A percentile compares a stretch with the other conserved stretches of the same genome.
Evolutionary conservation across 2,113 vertebrate species (phyloP).

Genomic region (Collichthys lucidus): DNA sequence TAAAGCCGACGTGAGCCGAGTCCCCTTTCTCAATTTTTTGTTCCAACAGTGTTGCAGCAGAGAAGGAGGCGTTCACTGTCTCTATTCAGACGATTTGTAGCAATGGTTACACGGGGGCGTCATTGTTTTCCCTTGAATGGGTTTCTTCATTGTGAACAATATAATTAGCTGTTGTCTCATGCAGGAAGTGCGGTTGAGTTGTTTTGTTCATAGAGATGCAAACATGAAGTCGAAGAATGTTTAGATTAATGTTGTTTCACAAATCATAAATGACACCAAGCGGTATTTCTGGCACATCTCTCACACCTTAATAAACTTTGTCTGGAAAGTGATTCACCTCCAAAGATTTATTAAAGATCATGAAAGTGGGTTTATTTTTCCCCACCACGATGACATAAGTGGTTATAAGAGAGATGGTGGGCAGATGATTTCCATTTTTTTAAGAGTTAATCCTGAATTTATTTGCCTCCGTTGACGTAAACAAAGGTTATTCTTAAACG

Average conservation of each 20-base stretch:
- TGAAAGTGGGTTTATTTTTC: not conserved
- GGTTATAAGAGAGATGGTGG: not conserved
- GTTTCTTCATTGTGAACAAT: conserved; percentile 34
- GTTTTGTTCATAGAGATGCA: conserved; percentile 59
- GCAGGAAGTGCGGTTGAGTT: conserved; percentile 63
- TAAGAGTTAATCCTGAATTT: conserved; percentile 19
- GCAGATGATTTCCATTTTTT: not conserved
- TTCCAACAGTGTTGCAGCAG: conserved; percentile 4
- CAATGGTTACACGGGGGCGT: conserved; percentile 49
- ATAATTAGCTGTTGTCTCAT: conserved; percentile 64
- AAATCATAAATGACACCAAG: not conserved
- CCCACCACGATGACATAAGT: conserved; percentile 19
- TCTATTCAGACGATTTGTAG: conserved; percentile 36
- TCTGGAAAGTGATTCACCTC: conserved; percentile 24
- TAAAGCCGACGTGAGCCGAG: not conserved
- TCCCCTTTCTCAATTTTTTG: conserved; percentile 5
- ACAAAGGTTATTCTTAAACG: conserved; percentile 54
- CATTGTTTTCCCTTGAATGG: conserved; percentile 58
- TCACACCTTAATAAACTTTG: not conserved
- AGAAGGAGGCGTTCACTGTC: conserved; percentile 29
- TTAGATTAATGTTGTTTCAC: conserved; percentile 38
- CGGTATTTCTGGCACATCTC: conserved; percentile 24
- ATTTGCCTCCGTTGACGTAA: conserved; percentile 47
- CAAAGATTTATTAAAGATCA: conserved; percentile 6
- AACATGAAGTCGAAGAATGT: conserved; percentile 36